Base-by-base conservation (phyloP, 2,797 vertebrate genomes). In the Psittacula echo region DNA sequence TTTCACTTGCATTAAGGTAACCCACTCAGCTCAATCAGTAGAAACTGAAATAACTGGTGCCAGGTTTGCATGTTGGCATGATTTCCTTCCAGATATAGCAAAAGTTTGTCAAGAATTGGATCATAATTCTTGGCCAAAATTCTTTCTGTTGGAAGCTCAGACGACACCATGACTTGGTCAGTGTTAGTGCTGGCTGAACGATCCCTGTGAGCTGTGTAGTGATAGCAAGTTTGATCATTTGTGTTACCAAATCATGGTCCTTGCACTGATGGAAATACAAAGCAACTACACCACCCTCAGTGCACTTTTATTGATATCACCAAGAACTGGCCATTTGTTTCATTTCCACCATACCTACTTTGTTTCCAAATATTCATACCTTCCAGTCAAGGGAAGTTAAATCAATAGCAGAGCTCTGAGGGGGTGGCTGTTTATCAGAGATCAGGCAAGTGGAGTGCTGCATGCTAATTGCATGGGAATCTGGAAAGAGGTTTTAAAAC, bases 401-500 rank as follows among this genome's bases (percentile, higher is more conserved):
- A 86, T 92, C 81, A 95, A 79, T 24, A 96, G 90, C 90, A 51
- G 88, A 95, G 95, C 82, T 97, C 98, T 71, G 68, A 96, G 97
- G 98, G 98, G 98, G 98, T 98, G 98, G 98, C 98, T 97, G 50
- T 64, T 89, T 87, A 77, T 94, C 20, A 12, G 97, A 91, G 95
- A 98, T 98, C 97, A 97, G 98, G 98, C 98, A 98, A 98, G 97
- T 97, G 97, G 98, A 98, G 98, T 98, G 98, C 96, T 66, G 81
- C 95, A 95, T 97, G 96, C 95, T 98, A 98, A 98, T 98, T 98
- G 98, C 89, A 82, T 88, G 97, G 95, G 93, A 98, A 98, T 98
- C 98, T 98, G 98, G 98, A 98, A 99, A 98, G 98, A 98, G 98
- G 98, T 98, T 98, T 96, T 91, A 61, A 73, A 58, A 98, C 97